These are phyloP conservation scores for Salpingus planirostris DNA, from an alignment of 2,888 invertebrate species.

Conservation along the genomic window DNA sequence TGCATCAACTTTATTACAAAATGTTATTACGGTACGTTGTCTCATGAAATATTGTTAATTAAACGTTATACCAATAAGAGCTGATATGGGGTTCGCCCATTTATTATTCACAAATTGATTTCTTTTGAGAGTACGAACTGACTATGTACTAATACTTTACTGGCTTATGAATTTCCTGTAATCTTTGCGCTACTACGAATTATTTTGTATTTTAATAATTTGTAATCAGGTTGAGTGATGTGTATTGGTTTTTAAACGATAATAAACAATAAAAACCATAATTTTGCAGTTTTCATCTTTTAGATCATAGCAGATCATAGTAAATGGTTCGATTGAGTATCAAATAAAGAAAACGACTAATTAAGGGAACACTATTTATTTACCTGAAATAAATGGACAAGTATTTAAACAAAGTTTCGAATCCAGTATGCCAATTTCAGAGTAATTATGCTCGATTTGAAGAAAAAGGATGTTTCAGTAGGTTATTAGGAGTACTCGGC, in stretches of 20 bases:
- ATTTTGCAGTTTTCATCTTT: no score
- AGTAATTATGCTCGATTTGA: conserved; percentile 8
- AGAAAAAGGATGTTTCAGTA: conserved; percentile 7
- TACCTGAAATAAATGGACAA: conserved; percentile 40
- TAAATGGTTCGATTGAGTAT: no score
- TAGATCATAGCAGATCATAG: no score
- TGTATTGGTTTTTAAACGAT: conserved; percentile 19
- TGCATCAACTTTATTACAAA: no score
- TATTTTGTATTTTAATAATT: conserved; percentile 14
- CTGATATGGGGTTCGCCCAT: neutral
- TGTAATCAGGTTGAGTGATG: conserved; percentile 15
- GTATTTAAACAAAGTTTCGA: conserved; percentile 31
- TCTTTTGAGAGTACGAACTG: no score
- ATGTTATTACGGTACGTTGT: neutral
- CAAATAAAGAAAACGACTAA: no score
- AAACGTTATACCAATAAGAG: neutral
- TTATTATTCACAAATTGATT: conserved; percentile 2
- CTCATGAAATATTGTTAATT: neutral
- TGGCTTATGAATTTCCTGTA: conserved; percentile 12
- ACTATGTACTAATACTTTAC: conserved; percentile 2
- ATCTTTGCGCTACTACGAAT: conserved; percentile 13
- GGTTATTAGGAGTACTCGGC: no score
- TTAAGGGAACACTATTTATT: conserved; percentile 46
- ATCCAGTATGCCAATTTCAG: conserved; percentile 37
- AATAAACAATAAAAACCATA: conserved; percentile 10